phyloP scores from a whole-genome alignment of 2,888 invertebrate species.

The Crematogaster levior region DNA sequence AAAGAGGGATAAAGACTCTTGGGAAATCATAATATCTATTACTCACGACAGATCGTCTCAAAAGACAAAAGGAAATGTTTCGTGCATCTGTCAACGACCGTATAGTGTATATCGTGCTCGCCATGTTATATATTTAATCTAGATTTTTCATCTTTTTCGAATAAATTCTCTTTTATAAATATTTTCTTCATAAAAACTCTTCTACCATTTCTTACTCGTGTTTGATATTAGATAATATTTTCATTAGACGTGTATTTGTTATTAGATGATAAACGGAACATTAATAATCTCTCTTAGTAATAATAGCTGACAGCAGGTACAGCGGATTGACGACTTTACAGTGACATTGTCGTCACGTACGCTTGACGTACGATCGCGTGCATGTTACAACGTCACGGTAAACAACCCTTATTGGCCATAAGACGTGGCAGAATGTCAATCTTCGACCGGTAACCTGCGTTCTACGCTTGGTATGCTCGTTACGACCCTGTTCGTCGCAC shows the following conservation, averaged over 20 bases:
- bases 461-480: conserved; percentile 74
- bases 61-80: conserved; percentile 69
- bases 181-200: neutral
- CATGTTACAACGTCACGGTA: conserved; percentile 73
- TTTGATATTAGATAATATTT: no score
- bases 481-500: conserved; percentile 80
- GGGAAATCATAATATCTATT: conserved; percentile 75
- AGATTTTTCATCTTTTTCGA: neutral
- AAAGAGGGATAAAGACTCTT: conserved; percentile 53
- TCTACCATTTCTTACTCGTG: neutral
- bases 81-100: conserved; percentile 69
- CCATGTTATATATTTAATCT: neutral
- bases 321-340: conserved; percentile 20
- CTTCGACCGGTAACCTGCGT: conserved; percentile 77
- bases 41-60: conserved; percentile 62
- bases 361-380: conserved; percentile 57
- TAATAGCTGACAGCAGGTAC: neutral
- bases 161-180: no score
- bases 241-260: no score
- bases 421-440: conserved; percentile 74
- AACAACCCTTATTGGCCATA: conserved; percentile 80
- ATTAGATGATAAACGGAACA: neutral
- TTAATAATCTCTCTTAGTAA: conserved; percentile 6
- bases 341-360: conserved; percentile 25
- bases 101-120: conserved; percentile 5